Conservation (phyloP, 2,113 vertebrate species). For the Syrrhaptes paradoxus region DNA sequence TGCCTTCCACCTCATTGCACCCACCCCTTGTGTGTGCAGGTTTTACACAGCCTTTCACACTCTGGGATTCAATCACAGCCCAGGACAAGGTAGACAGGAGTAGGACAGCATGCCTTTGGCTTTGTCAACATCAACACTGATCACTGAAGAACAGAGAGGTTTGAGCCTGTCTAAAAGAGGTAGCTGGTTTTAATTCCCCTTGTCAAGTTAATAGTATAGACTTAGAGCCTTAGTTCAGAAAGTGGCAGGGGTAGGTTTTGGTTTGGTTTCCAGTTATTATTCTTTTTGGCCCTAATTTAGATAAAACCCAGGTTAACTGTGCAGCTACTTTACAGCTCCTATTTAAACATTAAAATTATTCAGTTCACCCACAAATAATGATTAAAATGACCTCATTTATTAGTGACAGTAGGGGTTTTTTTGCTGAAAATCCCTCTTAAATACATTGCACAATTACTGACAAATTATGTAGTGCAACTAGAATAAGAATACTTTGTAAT, state of each 20-base stretch:
- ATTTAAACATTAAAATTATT: not conserved
- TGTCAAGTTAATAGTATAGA: not conserved
- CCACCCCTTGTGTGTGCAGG: rapidly evolving
- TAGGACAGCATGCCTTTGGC: not conserved
- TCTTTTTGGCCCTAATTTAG: not conserved
- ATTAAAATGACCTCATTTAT: not conserved
- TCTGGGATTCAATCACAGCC: not conserved
- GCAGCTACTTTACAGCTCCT: not conserved
- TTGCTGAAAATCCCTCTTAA: not conserved
- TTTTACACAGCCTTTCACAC: not conserved
- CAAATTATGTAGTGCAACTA: not conserved
- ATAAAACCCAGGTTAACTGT: not conserved
- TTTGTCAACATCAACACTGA: not conserved
- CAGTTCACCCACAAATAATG: not conserved
- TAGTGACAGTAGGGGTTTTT: not conserved
- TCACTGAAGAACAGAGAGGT: not conserved
- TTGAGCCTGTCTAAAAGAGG: not conserved
- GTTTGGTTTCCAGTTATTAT: not conserved
- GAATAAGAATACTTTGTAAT: not conserved
- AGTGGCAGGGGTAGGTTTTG: not conserved
- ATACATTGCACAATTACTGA: not conserved
- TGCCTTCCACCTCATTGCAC: not conserved
- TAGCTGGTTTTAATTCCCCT: not conserved
- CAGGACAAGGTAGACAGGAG: not conserved
- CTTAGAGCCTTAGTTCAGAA: not conserved